These are phyloP conservation scores for Melanotaenia boesemani DNA, from an alignment of 2,797 vertebrate genomes.

Conservation along the genomic window DNA sequence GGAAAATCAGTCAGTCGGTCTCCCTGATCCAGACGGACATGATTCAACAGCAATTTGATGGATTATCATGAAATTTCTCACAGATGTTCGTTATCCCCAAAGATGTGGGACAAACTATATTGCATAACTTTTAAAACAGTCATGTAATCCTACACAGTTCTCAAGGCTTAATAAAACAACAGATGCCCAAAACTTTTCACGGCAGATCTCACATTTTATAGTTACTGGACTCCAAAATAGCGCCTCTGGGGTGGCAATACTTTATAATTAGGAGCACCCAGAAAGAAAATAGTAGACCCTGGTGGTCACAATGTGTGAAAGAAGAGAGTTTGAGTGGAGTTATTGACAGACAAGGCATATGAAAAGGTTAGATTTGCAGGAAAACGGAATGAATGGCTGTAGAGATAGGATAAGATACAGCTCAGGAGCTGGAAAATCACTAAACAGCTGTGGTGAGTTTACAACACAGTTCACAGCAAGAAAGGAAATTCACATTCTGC, in stretches of 20 bases:
- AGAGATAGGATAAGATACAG: slow-evolving; percentile 12
- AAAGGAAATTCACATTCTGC: slow-evolving; percentile 67
- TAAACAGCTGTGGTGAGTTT: slow-evolving; percentile 74
- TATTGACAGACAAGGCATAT: slow-evolving; percentile 23
- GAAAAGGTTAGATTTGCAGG: slow-evolving; percentile 39
- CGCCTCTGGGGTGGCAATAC: slow-evolving; percentile 11
- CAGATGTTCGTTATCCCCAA: background rate
- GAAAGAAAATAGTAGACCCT: slow-evolving; percentile 35
- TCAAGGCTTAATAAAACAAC: slow-evolving; percentile 4
- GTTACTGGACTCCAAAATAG: slow-evolving; percentile 34
- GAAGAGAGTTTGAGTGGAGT: slow-evolving; percentile 12
- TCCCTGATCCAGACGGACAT: background rate
- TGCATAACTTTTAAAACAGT: background rate
- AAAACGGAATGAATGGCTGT: background rate
- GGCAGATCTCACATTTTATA: slow-evolving; percentile 35
- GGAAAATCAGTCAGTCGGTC: background rate
- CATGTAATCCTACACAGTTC: slow-evolving; percentile 4
- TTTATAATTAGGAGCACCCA: slow-evolving; percentile 6
- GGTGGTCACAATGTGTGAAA: slow-evolving; percentile 3
- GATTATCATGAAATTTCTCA: background rate
- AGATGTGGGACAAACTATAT: background rate
- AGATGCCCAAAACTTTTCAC: slow-evolving; percentile 18
- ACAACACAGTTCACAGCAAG: slow-evolving; percentile 57
- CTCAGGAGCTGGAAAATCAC: slow-evolving; percentile 41
- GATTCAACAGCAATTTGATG: background rate